phyloP scores from a whole-genome alignment of 2,797 vertebrate species.

The Onychomys leucogaster region DNA sequence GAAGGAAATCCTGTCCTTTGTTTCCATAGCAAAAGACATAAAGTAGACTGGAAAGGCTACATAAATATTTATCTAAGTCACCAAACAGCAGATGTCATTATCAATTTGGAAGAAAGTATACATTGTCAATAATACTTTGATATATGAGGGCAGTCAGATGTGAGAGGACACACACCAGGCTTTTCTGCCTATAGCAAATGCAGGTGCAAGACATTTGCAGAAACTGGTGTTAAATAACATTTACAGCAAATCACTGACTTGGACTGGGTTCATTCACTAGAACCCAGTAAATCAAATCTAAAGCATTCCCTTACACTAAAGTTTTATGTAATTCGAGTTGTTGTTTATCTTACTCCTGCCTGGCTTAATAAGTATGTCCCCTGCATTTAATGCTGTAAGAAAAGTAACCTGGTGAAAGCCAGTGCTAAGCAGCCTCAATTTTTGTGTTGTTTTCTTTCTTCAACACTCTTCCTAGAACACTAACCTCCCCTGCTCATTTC shows the following conservation, averaged over 20 bases:
- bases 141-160: neutral
- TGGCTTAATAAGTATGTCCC: neutral
- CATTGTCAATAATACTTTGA: neutral
- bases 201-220: neutral
- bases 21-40: slow-evolving; percentile 11
- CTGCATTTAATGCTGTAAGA: neutral
- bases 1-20: neutral
- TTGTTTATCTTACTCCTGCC: neutral
- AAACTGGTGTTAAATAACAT: neutral
- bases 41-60: neutral
- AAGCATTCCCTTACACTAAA: neutral
- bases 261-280: neutral
- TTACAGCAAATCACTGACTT: neutral
- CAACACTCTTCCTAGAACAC: neutral
- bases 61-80: neutral
- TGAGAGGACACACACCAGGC: neutral
- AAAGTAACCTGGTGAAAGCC: neutral
- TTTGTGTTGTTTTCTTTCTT: neutral
- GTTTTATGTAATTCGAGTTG: neutral
- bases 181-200: neutral
- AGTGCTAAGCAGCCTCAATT: neutral
- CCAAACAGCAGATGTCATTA: neutral
- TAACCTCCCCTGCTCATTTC: neutral
- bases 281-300: neutral
- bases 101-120: neutral